Conservation (phyloP, 2,113 vertebrate genomes). For the Lathamus discolor region DNA sequence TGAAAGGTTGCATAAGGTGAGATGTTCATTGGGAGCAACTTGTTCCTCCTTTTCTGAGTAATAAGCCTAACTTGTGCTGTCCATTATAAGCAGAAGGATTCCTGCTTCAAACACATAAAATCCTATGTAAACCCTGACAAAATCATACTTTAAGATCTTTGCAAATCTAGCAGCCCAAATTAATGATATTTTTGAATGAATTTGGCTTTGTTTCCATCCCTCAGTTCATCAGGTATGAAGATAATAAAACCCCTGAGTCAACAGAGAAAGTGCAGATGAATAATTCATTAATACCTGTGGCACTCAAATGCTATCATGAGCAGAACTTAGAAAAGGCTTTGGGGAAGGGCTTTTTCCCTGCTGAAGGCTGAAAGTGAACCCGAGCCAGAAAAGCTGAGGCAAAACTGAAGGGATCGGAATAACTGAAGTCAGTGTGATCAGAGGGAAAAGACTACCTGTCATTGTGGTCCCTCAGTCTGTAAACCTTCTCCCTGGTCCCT, state of each 20-base stretch:
- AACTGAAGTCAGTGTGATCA: background rate
- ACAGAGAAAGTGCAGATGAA: background rate
- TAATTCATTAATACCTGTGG: background rate
- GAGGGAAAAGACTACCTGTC: background rate
- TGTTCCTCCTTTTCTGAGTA: background rate
- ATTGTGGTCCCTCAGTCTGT: background rate
- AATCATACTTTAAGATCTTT: constrained; percentile 1
- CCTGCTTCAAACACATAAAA: constrained; percentile 9
- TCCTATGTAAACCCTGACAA: constrained; percentile 15
- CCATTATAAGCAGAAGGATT: background rate
- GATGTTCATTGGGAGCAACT: background rate
- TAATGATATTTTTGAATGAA: constrained; percentile 15
- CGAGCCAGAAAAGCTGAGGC: background rate
- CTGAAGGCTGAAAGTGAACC: background rate
- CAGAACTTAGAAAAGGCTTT: background rate
- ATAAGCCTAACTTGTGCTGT: background rate
- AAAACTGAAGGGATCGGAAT: background rate
- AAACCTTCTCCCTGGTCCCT: background rate
- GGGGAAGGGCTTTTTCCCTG: background rate
- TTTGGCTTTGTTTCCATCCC: constrained; percentile 10
- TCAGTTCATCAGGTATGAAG: background rate
- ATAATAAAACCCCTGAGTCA: background rate
- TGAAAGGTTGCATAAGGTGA: background rate
- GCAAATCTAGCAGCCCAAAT: constrained; percentile 1
- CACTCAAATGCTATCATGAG: background rate